phyloP scores from a whole-genome alignment of 2,888 invertebrate genomes.

The Drosophila eohydei region DNA sequence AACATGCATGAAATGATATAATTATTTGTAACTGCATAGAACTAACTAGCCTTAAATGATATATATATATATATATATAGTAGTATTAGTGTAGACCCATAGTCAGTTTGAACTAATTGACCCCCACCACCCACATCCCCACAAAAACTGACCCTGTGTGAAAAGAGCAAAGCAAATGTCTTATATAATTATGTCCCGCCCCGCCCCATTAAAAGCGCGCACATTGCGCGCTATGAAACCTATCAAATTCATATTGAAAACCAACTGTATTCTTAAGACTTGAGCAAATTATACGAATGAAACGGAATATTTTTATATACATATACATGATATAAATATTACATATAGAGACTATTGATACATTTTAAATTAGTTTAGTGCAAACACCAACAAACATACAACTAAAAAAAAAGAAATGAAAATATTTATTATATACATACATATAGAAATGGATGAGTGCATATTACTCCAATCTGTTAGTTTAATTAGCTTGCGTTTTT shows the following conservation, averaged over 20 bases:
- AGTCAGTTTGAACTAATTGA: slow-evolving; percentile 77
- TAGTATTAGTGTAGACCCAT: slow-evolving; percentile 43
- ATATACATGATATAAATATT: slow-evolving; percentile 48
- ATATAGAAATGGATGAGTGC: slow-evolving; percentile 47
- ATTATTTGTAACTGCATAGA: slow-evolving; percentile 45
- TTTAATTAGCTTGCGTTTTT: slow-evolving; percentile 84
- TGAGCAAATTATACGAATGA: slow-evolving; percentile 79
- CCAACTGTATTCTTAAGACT: slow-evolving; percentile 82
- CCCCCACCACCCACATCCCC: slow-evolving; percentile 28
- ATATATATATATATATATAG: slow-evolving; percentile 2
- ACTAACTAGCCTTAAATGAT: slow-evolving; percentile 42
- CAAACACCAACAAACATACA: slow-evolving; percentile 43
- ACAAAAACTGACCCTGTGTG: slow-evolving; percentile 45
- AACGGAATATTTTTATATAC: slow-evolving; percentile 75
- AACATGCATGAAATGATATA: slow-evolving; percentile 64
- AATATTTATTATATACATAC: slow-evolving; percentile 72
- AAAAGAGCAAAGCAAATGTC: slow-evolving; percentile 39
- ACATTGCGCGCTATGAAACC: slow-evolving; percentile 72
- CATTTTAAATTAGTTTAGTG: slow-evolving; percentile 46
- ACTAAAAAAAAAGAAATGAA: slow-evolving; percentile 31
- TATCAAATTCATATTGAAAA: slow-evolving; percentile 78
- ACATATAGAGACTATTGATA: slow-evolving; percentile 65
- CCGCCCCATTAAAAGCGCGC: slow-evolving; percentile 51
- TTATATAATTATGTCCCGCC: neutral
- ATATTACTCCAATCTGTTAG: slow-evolving; percentile 59